phyloP scores from a whole-genome alignment of 2,888 invertebrate genomes.

The Ischnura elegans region DNA sequence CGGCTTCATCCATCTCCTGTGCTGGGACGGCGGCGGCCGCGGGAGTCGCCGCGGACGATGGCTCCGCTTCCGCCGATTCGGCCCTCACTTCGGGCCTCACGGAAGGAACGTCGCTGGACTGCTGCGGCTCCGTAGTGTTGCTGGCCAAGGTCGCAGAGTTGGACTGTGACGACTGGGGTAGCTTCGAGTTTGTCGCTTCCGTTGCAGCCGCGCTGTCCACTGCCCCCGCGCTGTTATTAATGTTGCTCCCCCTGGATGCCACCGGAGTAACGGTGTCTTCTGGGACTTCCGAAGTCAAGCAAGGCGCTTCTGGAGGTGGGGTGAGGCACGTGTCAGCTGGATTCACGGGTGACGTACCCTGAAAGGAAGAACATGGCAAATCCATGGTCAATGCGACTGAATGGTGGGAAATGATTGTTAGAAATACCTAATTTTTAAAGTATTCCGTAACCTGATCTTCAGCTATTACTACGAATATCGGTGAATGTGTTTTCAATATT shows the following conservation, averaged over 20 bases:
- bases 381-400: background rate
- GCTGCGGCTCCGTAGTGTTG: background rate
- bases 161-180: background rate
- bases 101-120: background rate
- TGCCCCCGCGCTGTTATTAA: background rate
- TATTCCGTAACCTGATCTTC: background rate
- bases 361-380: slow-evolving; percentile 51
- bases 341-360: slow-evolving; percentile 78
- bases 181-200: background rate
- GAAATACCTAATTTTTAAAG: background rate
- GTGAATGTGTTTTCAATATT: no score
- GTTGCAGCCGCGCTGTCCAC: background rate
- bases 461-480: no score
- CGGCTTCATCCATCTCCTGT: slow-evolving; percentile 25
- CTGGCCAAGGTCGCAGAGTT: background rate
- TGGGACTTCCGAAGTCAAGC: slow-evolving; percentile 75
- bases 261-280: slow-evolving; percentile 75
- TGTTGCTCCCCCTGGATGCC: background rate
- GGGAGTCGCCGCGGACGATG: background rate
- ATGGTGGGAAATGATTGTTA: background rate
- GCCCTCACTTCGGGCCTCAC: background rate
- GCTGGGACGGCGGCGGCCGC: background rate
- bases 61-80: slow-evolving; percentile 43
- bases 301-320: slow-evolving; percentile 82
- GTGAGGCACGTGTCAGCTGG: slow-evolving; percentile 81